These are phyloP conservation scores for Idaea straminata DNA, from an alignment of 2,888 invertebrate genomes.

Conservation along the genomic window DNA sequence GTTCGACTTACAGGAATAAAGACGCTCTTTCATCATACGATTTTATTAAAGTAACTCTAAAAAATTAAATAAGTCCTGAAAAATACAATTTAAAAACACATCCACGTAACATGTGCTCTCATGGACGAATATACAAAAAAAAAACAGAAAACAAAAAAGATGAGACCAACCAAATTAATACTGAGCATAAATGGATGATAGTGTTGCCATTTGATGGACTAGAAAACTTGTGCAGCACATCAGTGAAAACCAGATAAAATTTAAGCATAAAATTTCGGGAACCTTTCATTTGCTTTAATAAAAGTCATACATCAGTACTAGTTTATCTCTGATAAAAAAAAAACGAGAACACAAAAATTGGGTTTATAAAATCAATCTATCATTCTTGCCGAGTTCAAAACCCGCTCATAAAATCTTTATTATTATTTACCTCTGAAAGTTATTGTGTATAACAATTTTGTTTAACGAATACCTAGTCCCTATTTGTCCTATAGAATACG, in stretches of 20 bases:
- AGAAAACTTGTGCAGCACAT: background rate
- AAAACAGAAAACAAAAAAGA: background rate
- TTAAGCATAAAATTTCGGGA: background rate
- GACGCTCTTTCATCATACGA: too few species aligned
- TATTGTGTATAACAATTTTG: too few species aligned
- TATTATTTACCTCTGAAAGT: too few species aligned
- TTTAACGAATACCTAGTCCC: too few species aligned
- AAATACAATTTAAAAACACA: background rate
- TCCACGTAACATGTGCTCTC: background rate
- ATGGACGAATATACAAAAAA: background rate
- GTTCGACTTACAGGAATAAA: too few species aligned
- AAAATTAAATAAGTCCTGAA: background rate
- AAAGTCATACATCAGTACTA: too few species aligned
- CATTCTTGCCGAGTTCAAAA: background rate
- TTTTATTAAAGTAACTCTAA: too few species aligned
- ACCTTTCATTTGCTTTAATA: too few species aligned
- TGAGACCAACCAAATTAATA: background rate
- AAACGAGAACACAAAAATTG: too few species aligned
- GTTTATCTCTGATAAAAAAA: too few species aligned
- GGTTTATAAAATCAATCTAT: background rate
- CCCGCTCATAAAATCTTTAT: too few species aligned
- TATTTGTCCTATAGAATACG: too few species aligned
- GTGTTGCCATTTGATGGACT: background rate
- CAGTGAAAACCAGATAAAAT: slow-evolving; percentile 1
- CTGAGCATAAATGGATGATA: background rate